Evolutionary conservation across 2,888 invertebrate species (phyloP), one percentile per base, ranked within the genome.

Genomic region (Hemicrepidius hirtus): DNA sequence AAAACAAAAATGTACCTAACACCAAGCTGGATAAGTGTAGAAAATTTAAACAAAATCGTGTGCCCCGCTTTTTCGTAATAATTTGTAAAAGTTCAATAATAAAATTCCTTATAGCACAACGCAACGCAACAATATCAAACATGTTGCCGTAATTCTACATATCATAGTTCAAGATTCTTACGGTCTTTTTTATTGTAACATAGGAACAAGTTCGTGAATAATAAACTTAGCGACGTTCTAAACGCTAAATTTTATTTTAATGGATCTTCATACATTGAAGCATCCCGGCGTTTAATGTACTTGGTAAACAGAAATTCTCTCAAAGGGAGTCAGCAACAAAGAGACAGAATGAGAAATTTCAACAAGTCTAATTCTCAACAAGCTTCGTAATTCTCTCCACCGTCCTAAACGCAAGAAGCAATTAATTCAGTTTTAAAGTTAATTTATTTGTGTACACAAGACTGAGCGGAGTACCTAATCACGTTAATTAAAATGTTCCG

Each of bases 401-500:
- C 78, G 80, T 79, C 77, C 83, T 83, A 85, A 86, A 86, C 83
- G 84, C 85, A 85, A 85, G 85, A 82, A 85, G 86, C 86, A 84
- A 86, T 86, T 86, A 86, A 86, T 86, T 86, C 85, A 86, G 83
- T 86, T 86, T 86, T 85, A 86, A 86, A 86, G 85, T 86, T 85
- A 86, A 86, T 86, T 86, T 86, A 86, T 86, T 86, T 85, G 85
- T 85, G 84, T 83, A 84, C 83, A 85, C 83, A 83, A 84, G 80
- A 80, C 81, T 78, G 82, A 81, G 80, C 82, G 80, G 80, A 81
- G 83, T 84, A 85, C 84, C 84, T 86, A 86, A 86, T 86, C 85
- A 86, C 86, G 84, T 86, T 86, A 86, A 86, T 86, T 86, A 86
- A 86, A 86, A 86, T 84, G 84, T 82, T 82, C 82, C 79, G 77